Percentiles rank a stretch among this genome's conserved stretches.
phyloP scores from a whole-genome alignment of 1,140 invertebrate species.

The Lordiphosa stackelbergi region DNA sequence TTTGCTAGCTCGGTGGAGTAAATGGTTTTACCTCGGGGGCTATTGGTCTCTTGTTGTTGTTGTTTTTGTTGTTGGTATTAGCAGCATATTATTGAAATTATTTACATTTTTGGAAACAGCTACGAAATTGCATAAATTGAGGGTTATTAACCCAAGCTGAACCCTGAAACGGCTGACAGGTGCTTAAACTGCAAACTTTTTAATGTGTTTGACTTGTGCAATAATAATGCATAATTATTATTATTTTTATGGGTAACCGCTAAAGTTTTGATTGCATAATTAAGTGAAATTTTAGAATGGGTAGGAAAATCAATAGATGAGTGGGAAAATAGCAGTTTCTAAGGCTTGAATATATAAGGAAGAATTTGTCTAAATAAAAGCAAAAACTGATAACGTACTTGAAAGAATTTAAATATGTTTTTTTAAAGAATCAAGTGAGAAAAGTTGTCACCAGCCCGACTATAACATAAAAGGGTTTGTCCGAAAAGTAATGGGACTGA shows the following conservation, averaged over 20 bases:
- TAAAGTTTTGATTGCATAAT: conserved; percentile 37
- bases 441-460: too few species aligned
- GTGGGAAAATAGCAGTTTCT: too few species aligned
- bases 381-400: too few species aligned
- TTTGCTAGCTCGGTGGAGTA: conserved; percentile 11
- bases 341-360: too few species aligned
- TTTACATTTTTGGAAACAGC: conserved; percentile 30
- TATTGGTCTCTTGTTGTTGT: conserved; percentile 21
- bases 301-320: background rate
- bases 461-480: too few species aligned
- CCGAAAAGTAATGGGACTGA: too few species aligned
- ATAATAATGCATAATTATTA: conserved; percentile 36
- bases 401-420: too few species aligned
- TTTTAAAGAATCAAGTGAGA: too few species aligned
- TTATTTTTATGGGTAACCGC: conserved; percentile 32
- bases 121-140: conserved; percentile 40
- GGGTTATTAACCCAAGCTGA: conserved; percentile 34
- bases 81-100: conserved; percentile 70
- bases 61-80: conserved; percentile 58
- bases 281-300: conserved; percentile 23
- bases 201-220: conserved; percentile 26
- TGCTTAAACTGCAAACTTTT: conserved; percentile 48
- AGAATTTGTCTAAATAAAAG: too few species aligned
- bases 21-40: conserved; percentile 51
- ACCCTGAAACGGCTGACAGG: conserved; percentile 41